Base-by-base conservation (phyloP, 2,797 vertebrate genomes). In the Perodicticus potto region DNA sequence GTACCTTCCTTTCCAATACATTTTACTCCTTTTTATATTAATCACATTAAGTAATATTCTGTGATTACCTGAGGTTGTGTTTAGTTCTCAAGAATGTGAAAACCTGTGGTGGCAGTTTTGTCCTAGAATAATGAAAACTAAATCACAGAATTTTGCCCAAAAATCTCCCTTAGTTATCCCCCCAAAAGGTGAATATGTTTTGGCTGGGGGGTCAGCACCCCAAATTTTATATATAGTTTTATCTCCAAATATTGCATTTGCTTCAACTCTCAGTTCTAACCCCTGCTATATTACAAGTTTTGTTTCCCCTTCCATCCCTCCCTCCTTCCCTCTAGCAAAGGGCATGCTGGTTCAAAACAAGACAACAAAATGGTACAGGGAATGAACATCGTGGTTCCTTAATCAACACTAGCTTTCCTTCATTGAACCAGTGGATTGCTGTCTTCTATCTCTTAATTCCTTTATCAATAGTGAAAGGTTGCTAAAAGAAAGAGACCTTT, bases 51-150 rank as follows among this genome's bases (percentile, higher is more conserved):
- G 37, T 73, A 88, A 87, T 89, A 88, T 57, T 92, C 72, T 74
- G 25, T 90, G 70, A 85, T 74, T 87, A 70, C 85, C n/a, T 67
- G 12, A 95, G 72, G 82, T 78, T 53, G 73, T 55, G 76, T 67
- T 93, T 95, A 94, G 70, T 83, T 91, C 65, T 97, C 16, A 96
- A 93, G 72, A 85, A 90, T 72, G 40, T 63, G 27, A 91, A 91
- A 72, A 55, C 11, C 40, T 34, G 23, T 80, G 45, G 27, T 82
- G n/a, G 70, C 16, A 86, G 43, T 89, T 91, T 74, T 73, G 29
- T 84, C 43, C 45, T 32, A 23, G 6, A 95, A 85, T 49, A 27
- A 73, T 45, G 25, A 93, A 93, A 92, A 96, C 29, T n/a, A 94
- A 93, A 91, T 57, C 25, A 63, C 1, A 87, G 37, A 77, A 63